These are phyloP conservation scores for Busseola fusca DNA, from an alignment of 2,888 invertebrate species.

Conservation along the genomic window DNA sequence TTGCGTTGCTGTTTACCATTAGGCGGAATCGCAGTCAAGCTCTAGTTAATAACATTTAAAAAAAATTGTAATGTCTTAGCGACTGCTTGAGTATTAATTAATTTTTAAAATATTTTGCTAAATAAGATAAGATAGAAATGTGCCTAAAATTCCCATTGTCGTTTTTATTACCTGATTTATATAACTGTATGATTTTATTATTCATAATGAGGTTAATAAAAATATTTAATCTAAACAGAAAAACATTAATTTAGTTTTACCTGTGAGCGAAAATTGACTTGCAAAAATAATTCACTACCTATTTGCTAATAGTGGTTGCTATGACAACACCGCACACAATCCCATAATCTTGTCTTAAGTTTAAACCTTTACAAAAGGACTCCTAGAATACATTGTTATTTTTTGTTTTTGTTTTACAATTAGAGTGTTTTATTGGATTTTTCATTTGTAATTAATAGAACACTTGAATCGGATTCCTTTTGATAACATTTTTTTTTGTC, in stretches of 20 bases:
- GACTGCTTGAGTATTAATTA: no score
- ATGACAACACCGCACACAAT: conserved; percentile 26
- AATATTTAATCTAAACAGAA: conserved; percentile 15
- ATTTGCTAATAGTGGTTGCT: conserved; percentile 27
- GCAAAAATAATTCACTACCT: conserved; percentile 13
- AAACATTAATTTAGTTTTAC: conserved; percentile 27
- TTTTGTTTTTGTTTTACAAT: conserved; percentile 46
- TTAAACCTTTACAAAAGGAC: conserved; percentile 29
- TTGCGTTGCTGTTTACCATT: no score
- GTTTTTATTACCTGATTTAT: no score
- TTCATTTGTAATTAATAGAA: conserved; percentile 40
- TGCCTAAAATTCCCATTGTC: no score
- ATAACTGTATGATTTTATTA: no score
- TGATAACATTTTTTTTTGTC: conserved; percentile 8
- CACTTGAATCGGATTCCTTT: conserved; percentile 24
- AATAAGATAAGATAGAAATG: no score
- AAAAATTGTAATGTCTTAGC: no score
- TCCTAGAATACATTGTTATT: conserved; percentile 38
- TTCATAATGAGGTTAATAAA: no score
- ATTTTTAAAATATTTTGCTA: no score
- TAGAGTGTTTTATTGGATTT: conserved; percentile 37
- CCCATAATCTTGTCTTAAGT: conserved; percentile 17
- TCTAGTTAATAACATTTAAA: no score
- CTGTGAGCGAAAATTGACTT: conserved; percentile 8
- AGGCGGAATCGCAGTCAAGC: no score